Conservation (phyloP, 2,113 vertebrate species). For the Desmodus rotundus region DNA sequence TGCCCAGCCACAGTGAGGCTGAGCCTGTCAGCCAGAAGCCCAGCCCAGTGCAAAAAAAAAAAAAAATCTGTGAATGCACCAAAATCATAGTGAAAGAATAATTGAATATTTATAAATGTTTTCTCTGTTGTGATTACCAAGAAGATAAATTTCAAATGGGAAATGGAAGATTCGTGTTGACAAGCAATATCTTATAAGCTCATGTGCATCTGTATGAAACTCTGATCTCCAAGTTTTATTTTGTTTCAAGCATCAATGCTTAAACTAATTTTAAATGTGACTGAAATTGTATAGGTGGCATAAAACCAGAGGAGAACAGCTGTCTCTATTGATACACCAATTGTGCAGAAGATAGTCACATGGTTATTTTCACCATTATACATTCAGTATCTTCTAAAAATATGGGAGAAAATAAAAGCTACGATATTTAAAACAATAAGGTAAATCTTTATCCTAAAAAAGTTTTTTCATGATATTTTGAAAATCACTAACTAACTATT, state of each 20-base stretch:
- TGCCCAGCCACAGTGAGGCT: too few species aligned
- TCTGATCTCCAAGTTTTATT: not conserved
- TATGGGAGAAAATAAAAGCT: not conserved
- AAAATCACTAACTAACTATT: not conserved
- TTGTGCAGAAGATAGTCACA: not conserved
- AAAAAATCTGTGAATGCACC: not conserved
- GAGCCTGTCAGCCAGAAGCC: too few species aligned
- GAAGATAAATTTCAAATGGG: not conserved
- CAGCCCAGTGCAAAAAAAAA: not conserved
- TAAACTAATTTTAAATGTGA: not conserved
- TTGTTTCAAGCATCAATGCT: not conserved
- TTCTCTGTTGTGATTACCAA: not conserved
- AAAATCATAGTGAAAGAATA: not conserved
- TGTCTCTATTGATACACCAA: not conserved
- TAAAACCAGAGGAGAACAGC: slow-evolving; percentile 23
- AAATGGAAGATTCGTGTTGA: not conserved
- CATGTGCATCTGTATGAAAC: not conserved
- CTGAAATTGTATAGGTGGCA: slow-evolving; percentile 22
- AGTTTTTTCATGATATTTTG: not conserved
- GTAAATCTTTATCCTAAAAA: not conserved
- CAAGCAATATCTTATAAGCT: not conserved
- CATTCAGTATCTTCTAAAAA: not conserved
- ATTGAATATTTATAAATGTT: not conserved
- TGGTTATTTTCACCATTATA: not conserved
- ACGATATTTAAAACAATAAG: not conserved